Evolutionary conservation across 2,113 vertebrate genomes (phyloP), one percentile per base, ranked within the genome.

Genomic region (Sula dactylatra): DNA sequence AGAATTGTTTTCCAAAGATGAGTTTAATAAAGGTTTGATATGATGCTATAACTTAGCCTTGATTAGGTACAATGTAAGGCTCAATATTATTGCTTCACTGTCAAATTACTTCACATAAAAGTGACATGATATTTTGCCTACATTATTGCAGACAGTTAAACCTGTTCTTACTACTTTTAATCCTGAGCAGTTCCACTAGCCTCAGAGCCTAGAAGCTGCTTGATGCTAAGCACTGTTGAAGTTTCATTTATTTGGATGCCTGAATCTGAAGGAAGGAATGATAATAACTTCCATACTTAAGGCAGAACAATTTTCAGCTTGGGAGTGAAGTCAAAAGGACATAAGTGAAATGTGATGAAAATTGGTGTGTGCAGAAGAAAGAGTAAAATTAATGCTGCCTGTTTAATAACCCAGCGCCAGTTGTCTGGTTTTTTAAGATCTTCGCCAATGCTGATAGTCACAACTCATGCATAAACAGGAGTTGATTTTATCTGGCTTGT

Each of bases 191-290:
- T 82, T 94, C 76, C 45, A 55, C 74, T 92, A 76, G 42, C 32
- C 26, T 71, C 62, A n/a, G 47, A 94, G 50, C 67, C 38, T 86
- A 55, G 59, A 85, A 92, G 29, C 38, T 38, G 20, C 42, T 92
- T 90, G 82, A 92, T 90, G 42, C 50, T 86, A 91, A 96, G n/a
- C 42, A 55, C 42, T 90, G 62, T 55, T 92, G 90, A 86, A 92
- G 50, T 89, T 89, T 83, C 55, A 78, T 94, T 95, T 93, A 67
- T 90, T 93, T 94, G 80, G 55, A 62, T 92, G 71, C 45, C 61
- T 93, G 88, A 55, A 78, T 78, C 45, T 81, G 49, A 88, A 81
- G 55, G 38, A 65, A 88, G 42, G 14, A 85, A 84, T 84, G 32
- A 64, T 55, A 89, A 85, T 90, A 66, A 88, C 38, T 83, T 88